Evolutionary conservation across 2,888 invertebrate species (phyloP).

Genomic region (Epinotia nisella): DNA sequence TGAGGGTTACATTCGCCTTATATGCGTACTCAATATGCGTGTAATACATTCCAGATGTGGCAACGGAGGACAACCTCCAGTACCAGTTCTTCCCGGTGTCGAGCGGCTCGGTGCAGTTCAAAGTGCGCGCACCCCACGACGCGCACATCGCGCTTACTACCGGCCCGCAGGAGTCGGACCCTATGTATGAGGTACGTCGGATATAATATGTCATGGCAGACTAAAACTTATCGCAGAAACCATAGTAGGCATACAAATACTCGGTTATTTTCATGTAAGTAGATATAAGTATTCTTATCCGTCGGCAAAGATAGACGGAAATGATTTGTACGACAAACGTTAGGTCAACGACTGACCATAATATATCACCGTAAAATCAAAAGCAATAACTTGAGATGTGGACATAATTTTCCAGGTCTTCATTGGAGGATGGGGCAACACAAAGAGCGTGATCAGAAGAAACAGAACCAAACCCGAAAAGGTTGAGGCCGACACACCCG

Average conservation of each 20-base stretch:
- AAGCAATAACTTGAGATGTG: not conserved
- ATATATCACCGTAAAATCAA: not conserved
- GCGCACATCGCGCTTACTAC: conserved; percentile 93
- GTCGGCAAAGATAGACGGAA: too few relatives aligned
- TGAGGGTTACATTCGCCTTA: not conserved
- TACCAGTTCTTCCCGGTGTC: conserved; percentile 92
- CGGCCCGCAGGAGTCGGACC: conserved; percentile 88
- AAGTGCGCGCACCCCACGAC: conserved; percentile 91
- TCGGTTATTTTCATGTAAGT: not conserved
- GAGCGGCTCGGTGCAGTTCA: conserved; percentile 89
- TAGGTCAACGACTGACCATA: not conserved
- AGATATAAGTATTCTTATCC: too few relatives aligned
- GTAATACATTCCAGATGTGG: conserved; percentile 86
- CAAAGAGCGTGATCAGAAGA: conserved; percentile 92
- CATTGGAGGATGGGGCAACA: conserved; percentile 95
- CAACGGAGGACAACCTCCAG: conserved; percentile 91
- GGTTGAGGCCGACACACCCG: conserved; percentile 88
- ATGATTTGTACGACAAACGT: not conserved
- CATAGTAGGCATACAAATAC: not conserved
- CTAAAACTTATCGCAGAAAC: not conserved
- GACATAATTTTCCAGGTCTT: conserved; percentile 84
- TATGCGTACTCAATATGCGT: not conserved
- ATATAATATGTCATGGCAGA: not conserved
- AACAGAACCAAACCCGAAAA: conserved; percentile 91
- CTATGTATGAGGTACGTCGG: conserved; percentile 89